Evolutionary conservation across 2,888 invertebrate species (phyloP).

Genomic region (Dichetophora obliterata): DNA sequence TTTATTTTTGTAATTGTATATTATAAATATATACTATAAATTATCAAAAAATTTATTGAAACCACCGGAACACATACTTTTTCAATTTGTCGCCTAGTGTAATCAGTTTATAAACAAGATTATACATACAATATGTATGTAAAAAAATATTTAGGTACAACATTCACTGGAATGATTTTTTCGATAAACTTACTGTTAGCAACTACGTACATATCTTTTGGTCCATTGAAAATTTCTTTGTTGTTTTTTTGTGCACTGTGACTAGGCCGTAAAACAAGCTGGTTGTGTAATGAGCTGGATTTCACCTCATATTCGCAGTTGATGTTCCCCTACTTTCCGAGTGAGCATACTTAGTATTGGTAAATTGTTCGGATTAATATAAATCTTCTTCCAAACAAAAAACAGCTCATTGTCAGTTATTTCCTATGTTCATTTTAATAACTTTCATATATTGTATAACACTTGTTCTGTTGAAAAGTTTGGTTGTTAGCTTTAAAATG

Average conservation of each 20-base stretch:
- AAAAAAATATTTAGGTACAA: background rate
- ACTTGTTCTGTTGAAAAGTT: no score
- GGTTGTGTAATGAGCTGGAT: slow-evolving; percentile 43
- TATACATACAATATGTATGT: background rate
- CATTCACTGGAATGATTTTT: background rate
- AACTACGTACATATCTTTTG: background rate
- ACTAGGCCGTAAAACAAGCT: background rate
- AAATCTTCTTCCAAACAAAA: no score
- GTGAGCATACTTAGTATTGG: slow-evolving; percentile 7
- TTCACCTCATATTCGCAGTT: background rate
- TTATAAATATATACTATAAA: no score
- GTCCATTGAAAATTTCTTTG: background rate
- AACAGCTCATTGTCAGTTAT: no score
- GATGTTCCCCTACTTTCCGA: background rate
- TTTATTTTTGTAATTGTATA: no score
- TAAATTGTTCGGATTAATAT: background rate
- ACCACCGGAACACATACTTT: no score
- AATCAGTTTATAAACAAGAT: slow-evolving; percentile 14
- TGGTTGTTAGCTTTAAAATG: no score
- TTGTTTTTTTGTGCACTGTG: background rate
- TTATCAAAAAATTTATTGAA: no score
- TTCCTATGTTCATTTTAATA: no score
- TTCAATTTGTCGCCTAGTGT: no score
- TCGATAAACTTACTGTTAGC: slow-evolving; percentile 12
- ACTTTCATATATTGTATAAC: no score